Evolutionary conservation across 2,888 invertebrate species (phyloP).

Genomic region (Fissipunctia ypsillon): DNA sequence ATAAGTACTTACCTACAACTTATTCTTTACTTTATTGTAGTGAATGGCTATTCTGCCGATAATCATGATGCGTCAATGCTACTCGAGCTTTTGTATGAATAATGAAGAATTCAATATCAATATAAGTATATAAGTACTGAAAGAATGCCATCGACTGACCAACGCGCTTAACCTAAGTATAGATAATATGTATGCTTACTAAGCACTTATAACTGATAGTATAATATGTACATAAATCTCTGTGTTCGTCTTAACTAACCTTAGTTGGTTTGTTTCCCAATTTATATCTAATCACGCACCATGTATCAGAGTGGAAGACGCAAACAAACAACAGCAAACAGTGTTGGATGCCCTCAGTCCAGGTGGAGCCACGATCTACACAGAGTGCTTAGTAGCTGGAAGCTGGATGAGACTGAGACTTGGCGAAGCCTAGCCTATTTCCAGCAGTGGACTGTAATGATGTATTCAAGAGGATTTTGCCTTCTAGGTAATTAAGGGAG

Average conservation of each 20-base stretch:
- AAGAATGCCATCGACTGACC: conserved; percentile 31
- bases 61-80: conserved; percentile 1
- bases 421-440: not conserved
- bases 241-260: not conserved
- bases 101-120: conserved; percentile 13
- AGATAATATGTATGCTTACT: not conserved
- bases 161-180: not conserved
- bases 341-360: not conserved
- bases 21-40: not conserved
- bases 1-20: too few species aligned
- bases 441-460: not conserved
- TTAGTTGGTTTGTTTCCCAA: not conserved
- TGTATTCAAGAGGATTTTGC: not conserved
- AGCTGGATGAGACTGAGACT: not conserved
- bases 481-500: not conserved
- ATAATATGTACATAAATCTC: not conserved
- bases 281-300: not conserved
- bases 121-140: conserved; percentile 27
- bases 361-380: not conserved
- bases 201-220: too few species aligned
- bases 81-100: conserved; percentile 2
- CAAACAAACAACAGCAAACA: not conserved
- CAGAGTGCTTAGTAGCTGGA: not conserved
- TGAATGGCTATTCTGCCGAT: not conserved
- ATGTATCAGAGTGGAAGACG: not conserved